These are phyloP conservation scores for Mionectes macconnelli DNA, from an alignment of 2,113 vertebrate genomes.

Conservation along the genomic window DNA sequence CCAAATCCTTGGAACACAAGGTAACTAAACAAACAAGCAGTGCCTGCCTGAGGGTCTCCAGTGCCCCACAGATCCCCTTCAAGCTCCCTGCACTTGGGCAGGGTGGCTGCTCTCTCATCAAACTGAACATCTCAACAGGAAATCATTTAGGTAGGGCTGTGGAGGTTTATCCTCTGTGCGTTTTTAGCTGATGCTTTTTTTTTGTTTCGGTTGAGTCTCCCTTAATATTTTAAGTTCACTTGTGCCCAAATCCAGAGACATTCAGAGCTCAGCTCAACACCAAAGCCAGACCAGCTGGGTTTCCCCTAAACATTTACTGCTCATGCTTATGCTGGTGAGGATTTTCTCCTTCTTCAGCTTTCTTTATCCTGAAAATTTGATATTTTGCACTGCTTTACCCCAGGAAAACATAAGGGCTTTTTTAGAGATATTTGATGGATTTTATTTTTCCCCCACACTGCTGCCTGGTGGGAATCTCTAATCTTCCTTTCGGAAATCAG, in stretches of 20 bases:
- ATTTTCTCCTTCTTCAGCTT: not conserved
- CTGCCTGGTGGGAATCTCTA: not conserved
- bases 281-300: not conserved
- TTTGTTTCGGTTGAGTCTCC: not conserved
- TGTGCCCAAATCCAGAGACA: not conserved
- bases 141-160: not conserved
- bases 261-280: not conserved
- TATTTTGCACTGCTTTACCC: not conserved
- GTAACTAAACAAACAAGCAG: accelerated
- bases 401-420: not conserved
- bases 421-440: not conserved
- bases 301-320: not conserved
- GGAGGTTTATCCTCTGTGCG: not conserved
- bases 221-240: not conserved
- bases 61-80: accelerated
- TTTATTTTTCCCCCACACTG: accelerated
- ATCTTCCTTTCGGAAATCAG: not conserved
- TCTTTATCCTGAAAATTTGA: not conserved
- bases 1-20: accelerated
- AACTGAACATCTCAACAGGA: accelerated
- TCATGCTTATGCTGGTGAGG: not conserved
- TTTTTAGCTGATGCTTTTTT: accelerated
- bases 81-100: not conserved
- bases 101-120: not conserved
- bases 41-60: not conserved